Evolutionary conservation across 2,888 invertebrate species (phyloP), one percentile per base, ranked within the genome.

Genomic region (Mycogona germanica): DNA sequence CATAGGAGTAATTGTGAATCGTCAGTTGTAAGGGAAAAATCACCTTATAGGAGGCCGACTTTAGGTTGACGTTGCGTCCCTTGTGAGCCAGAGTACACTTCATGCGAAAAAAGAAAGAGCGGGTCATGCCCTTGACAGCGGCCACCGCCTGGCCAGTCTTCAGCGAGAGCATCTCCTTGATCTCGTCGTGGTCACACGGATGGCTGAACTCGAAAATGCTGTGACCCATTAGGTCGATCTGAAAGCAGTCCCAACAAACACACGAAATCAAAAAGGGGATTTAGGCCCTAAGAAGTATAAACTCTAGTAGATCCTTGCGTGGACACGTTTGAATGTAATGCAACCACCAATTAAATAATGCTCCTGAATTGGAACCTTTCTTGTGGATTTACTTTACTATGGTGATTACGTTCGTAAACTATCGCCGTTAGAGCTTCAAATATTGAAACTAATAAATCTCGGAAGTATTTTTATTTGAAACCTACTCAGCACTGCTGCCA

Each of bases 21-120:
- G n/a, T n/a, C n/a, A n/a, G n/a, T n/a, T n/a, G n/a, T 35, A 41
- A 41, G 12, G 41, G 7, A 14, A 17, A 7, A 41, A 14, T 17
- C 38, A 92, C 95, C 83, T 96, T 96, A 70, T 91, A 95, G 1
- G 88, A 80, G 55, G 95, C 93, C 56, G 93, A 92, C 72, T 96
- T 95, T 52, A 96, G 76, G 71, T 95, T 95, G 61, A 95, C 87
- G 68, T 84, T 92, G 63, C 89, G 78, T n/a, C 96, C 96, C 67
- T 95, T 92, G 67, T 81, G 87, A 19, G 92, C 92, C 51, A 96
- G 76, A 0, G 96, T 93, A 68, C 93, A 93, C 70, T 96, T 97
- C 65, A 97, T 78, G 14, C 96, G 78, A 6, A 91, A 72, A 59
- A 88, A 83, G 64, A 85, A 76, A 21, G 81, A 79, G 52, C 74